Conservation (phyloP, 2,113 vertebrate genomes). For the Numenius arquata region DNA sequence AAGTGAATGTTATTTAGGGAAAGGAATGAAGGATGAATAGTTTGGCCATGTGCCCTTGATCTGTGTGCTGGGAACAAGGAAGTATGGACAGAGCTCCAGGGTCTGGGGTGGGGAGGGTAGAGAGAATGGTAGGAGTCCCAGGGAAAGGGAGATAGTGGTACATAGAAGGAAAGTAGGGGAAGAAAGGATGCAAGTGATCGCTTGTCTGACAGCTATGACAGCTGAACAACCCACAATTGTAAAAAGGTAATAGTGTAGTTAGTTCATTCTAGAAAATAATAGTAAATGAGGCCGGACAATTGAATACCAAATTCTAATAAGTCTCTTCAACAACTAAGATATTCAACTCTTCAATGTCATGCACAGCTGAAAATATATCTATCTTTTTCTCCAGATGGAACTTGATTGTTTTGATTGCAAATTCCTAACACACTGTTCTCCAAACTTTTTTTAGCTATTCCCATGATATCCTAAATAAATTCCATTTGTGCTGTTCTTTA, state of each 20-base stretch:
- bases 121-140: not conserved
- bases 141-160: not conserved
- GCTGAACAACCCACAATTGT: not conserved
- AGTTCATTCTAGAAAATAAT: not conserved
- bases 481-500: not conserved
- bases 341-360: not conserved
- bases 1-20: not conserved
- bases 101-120: not conserved
- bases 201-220: not conserved
- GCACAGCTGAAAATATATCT: constrained; percentile 8
- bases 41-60: not conserved
- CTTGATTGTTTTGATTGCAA: constrained; percentile 29
- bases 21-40: not conserved
- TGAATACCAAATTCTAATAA: not conserved
- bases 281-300: not conserved
- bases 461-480: constrained; percentile 32
- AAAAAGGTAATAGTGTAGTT: not conserved
- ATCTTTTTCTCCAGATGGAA: constrained; percentile 24
- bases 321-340: not conserved
- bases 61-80: not conserved
- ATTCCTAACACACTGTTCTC: constrained; percentile 40
- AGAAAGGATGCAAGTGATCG: not conserved
- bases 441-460: constrained; percentile 17
- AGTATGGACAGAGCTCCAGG: not conserved
- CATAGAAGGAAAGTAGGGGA: not conserved